These are phyloP conservation scores for Hippocampus zosterae DNA, from an alignment of 2,113 vertebrate species.

Conservation along the genomic window DNA sequence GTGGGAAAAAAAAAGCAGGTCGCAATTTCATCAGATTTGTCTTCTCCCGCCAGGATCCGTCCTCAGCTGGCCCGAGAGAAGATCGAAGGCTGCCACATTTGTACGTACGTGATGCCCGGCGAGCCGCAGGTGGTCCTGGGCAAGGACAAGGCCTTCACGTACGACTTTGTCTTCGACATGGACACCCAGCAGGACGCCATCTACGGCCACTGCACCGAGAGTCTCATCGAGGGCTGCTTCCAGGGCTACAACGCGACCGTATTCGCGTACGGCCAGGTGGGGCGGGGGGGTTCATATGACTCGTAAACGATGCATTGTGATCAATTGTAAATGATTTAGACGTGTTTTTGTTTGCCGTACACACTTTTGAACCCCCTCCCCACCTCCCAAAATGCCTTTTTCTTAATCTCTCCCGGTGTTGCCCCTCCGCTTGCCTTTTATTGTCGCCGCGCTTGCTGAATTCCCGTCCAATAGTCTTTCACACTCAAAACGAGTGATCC, in stretches of 20 bases:
- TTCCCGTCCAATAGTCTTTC: slow-evolving; percentile 45
- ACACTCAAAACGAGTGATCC: slow-evolving; percentile 10
- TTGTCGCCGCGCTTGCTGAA: background rate
- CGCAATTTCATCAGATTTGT: background rate
- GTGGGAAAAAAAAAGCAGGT: no score
- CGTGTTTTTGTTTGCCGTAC: background rate
- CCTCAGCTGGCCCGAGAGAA: slow-evolving; percentile 95
- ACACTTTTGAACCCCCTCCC: background rate
- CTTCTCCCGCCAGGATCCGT: slow-evolving; percentile 78
- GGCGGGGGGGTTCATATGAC: background rate
- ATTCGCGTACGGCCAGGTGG: slow-evolving; percentile 90
- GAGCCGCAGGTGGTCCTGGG: slow-evolving; percentile 96
- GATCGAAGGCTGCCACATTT: slow-evolving; percentile 98
- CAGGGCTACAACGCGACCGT: slow-evolving; percentile 97
- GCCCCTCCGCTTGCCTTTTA: slow-evolving; percentile 15
- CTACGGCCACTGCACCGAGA: slow-evolving; percentile 87
- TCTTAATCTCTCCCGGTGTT: background rate
- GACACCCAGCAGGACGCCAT: slow-evolving; percentile 85
- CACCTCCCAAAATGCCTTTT: slow-evolving; percentile 2
- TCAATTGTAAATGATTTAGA: no score
- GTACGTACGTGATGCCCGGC: slow-evolving; percentile 88
- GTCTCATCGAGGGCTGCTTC: slow-evolving; percentile 93
- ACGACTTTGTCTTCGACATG: slow-evolving; percentile 92
- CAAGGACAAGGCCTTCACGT: slow-evolving; percentile 97
- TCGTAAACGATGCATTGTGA: no score